Evolutionary conservation across 2,797 vertebrate genomes (phyloP), one percentile per base, ranked within the genome.

Genomic region (Xerus rutilus): DNA sequence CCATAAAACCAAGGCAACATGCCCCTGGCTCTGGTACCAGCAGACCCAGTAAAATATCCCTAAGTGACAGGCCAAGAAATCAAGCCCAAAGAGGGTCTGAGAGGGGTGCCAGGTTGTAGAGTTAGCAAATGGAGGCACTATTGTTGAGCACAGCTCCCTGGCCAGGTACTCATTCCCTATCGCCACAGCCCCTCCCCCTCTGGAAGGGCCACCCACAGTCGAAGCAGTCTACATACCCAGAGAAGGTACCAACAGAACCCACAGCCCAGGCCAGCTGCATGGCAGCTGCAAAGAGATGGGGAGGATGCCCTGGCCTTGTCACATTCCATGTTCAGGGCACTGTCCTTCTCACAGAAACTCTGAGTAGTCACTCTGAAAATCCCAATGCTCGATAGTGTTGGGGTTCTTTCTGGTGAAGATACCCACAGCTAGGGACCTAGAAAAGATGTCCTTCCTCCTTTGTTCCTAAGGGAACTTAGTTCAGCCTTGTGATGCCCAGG

Each of bases 271-370:
- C 45, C 4, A 5, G 64, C 74, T n/a, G 67, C 67, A 9, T 0
- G 4, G 18, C 52, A 69, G 28, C 49, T 92, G 23, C 49, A 78
- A 73, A 87, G 9, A 73, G 83, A 65, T 0, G 9, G 59, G 35
- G 14, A 72, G 17, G 82, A 28, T 1, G 28, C 64, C 54, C 59
- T 6, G 0, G 82, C 47, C 57, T 78, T 13, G 0, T 32, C 49
- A 43, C 0, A 0, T 17, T 39, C 47, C 35, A 6, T 0, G 1
- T 17, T 18, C 30, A 65, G 45, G 47, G 9, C 57, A 43, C 25
- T 54, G 47, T 62, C 17, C 54, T 28, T 7, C 74, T 43, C 2
- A 84, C 11, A 35, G 25, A 28, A 77, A 79, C 79, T 47, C 74
- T 17, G 13, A 74, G 64, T 28, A 64, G 49, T 64, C 10, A 47